A percentile compares a stretch with the other conserved stretches of the same genome.
Conservation (phyloP, 2,797 vertebrate genomes). For the Alosa sapidissima region DNA sequence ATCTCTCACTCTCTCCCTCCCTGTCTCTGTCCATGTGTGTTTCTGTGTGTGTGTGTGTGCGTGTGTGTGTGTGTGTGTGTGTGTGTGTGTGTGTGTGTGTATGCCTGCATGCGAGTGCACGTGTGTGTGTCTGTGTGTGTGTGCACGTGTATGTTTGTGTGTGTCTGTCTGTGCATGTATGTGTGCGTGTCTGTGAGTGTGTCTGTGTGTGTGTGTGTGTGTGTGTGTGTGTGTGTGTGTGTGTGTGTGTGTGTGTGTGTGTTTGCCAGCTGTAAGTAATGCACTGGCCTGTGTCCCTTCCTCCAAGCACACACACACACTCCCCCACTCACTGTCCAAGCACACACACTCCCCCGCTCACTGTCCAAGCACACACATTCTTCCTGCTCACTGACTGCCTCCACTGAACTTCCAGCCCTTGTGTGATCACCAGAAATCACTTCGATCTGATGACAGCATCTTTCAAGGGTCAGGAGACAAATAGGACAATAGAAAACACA, state of each 20-base stretch:
- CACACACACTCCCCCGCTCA: neutral
- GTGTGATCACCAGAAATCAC: neutral
- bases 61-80: slow-evolving; percentile 11
- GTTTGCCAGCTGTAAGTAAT: neutral
- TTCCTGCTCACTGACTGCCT: neutral
- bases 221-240: neutral
- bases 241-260: neutral
- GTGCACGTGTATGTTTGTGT: neutral
- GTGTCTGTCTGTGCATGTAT: neutral
- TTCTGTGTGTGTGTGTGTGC: slow-evolving; percentile 2
- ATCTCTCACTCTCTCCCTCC: neutral
- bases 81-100: neutral
- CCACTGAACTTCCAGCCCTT: neutral
- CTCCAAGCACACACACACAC: neutral
- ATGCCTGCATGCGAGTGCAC: neutral
- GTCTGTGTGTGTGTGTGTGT: slow-evolving; percentile 1
- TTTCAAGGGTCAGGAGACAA: slow-evolving; percentile 7
- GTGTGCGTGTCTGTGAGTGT: slow-evolving; percentile 2
- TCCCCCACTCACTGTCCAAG: too few relatives aligned
- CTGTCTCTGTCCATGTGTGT: neutral
- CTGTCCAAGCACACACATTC: neutral
- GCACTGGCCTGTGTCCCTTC: neutral
- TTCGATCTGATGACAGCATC: neutral
- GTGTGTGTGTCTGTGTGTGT: slow-evolving; percentile 11
- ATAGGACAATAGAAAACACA: slow-evolving; percentile 22